These are phyloP conservation scores for Xyrauchen texanus DNA, from an alignment of 2,113 vertebrate genomes.

Conservation along the genomic window DNA sequence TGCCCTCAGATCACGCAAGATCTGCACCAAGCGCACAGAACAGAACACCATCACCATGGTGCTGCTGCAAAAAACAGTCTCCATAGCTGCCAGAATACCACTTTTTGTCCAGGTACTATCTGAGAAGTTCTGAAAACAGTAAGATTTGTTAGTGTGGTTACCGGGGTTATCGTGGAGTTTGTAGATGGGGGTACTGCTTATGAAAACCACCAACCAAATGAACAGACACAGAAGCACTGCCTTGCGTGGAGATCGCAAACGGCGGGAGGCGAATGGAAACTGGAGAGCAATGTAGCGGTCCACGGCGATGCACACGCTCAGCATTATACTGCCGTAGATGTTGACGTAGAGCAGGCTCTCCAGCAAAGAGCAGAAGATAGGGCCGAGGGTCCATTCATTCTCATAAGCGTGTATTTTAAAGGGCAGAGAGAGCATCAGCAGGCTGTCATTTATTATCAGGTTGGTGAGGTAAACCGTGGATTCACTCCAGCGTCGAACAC, in stretches of 20 bases:
- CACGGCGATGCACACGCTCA: slow-evolving; percentile 70
- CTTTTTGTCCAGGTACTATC: slow-evolving; percentile 57
- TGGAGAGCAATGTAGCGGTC: slow-evolving; percentile 67
- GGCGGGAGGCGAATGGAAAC: slow-evolving; percentile 59
- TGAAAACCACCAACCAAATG: slow-evolving; percentile 62
- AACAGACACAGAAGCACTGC: slow-evolving; percentile 59
- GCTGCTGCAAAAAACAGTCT: slow-evolving; percentile 58
- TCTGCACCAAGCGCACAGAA: slow-evolving; percentile 53
- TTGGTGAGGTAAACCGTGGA: slow-evolving; percentile 69
- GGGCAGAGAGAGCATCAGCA: slow-evolving; percentile 74
- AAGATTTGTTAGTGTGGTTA: neutral
- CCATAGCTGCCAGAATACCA: slow-evolving; percentile 56
- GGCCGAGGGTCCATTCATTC: slow-evolving; percentile 57
- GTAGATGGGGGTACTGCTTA: slow-evolving; percentile 51
- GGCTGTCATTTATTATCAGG: slow-evolving; percentile 72
- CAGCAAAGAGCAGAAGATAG: slow-evolving; percentile 67
- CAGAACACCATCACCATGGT: slow-evolving; percentile 66
- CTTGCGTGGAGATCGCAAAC: slow-evolving; percentile 66
- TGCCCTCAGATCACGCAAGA: slow-evolving; percentile 55
- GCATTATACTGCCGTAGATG: slow-evolving; percentile 75
- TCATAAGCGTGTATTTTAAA: slow-evolving; percentile 74
- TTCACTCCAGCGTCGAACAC: slow-evolving; percentile 67
- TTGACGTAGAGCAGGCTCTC: slow-evolving; percentile 77
- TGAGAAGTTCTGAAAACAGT: slow-evolving; percentile 71
- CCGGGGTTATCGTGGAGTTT: slow-evolving; percentile 37